Evolutionary conservation across 2,888 invertebrate genomes (phyloP), one percentile per base, ranked within the genome.

Genomic region (Volucella zonaria): DNA sequence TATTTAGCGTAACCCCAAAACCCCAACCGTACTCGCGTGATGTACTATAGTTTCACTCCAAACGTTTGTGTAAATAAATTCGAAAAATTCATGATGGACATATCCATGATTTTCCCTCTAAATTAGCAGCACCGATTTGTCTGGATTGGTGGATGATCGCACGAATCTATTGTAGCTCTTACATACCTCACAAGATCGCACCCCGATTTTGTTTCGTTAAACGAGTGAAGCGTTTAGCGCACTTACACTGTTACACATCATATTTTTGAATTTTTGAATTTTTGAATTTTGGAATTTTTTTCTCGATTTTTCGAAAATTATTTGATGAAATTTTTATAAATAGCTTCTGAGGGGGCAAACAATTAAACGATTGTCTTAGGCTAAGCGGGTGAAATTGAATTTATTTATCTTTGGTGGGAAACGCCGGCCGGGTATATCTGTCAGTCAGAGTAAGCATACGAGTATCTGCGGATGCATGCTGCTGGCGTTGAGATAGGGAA

Each of bases 281-380:
- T 56, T 42, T 1, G n/a, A n/a, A 42, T 10, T 31, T 45, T 12
- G n/a, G 49, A n/a, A n/a, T 2, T 67, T n/a, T 58, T 8, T 58
- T 43, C 42, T 49, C 47, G 12, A 15, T 66, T 15, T 51, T 40
- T 23, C 18, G 64, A 42, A 59, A 45, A 51, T 59, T 58, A 52
- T 52, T 43, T 61, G 51, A 52, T 61, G n/a, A 43, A 71, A 43
- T 15, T 38, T 47, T 58, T 68, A 54, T 45, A 61, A 76, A 76
- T 76, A 76, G 61, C 67, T 3, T 18, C 10, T n/a, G 23, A 3
- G 31, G 15, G 62, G 70, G 14, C 12, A 70, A 54, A 62, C 70
- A 49, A 23, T 62, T 77, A 42, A 23, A 38, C 23, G 62, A 70
- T 68, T 78, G 70, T 64, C 31, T 78, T 78, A 78, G 70, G 78